Evolutionary conservation across 2,113 vertebrate species (phyloP).

Genomic region (Saccopteryx bilineata): DNA sequence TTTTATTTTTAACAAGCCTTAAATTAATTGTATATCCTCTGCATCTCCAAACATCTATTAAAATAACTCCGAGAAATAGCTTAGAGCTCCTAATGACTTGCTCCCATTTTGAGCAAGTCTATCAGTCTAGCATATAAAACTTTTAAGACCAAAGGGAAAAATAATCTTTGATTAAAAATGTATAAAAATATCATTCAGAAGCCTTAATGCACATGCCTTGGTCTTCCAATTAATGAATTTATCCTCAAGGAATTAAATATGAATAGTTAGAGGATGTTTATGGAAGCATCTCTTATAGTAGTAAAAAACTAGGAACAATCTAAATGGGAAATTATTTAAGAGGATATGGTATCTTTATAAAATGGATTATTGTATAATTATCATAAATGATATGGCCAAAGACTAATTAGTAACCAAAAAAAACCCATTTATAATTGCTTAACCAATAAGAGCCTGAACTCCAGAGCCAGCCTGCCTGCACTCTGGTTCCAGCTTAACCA

Average conservation of each 20-base stretch:
- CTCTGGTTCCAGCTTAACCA: not conserved
- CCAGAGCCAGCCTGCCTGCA: not conserved
- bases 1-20: constrained; percentile 68
- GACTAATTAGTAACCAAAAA: not conserved
- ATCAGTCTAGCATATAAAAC: not conserved
- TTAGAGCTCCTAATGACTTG: not conserved
- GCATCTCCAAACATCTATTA: constrained; percentile 42
- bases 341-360: not conserved
- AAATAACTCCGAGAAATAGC: not conserved
- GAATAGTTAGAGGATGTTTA: constrained; percentile 1
- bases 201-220: not conserved
- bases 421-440: not conserved
- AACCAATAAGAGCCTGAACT: not conserved
- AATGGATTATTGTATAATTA: not conserved
- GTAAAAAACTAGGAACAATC: not conserved
- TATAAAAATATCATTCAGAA: constrained; percentile 19
- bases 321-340: constrained; percentile 6
- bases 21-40: constrained; percentile 28
- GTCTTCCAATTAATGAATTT: constrained; percentile 49
- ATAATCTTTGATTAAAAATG: constrained; percentile 43
- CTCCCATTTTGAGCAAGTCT: not conserved
- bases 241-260: constrained; percentile 43
- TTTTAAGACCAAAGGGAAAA: not conserved
- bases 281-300: not conserved
- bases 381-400: constrained; percentile 10